A percentile compares a stretch with the other conserved stretches of the same genome.
phyloP scores from a whole-genome alignment of 2,797 vertebrate genomes.

The Galago senegalensis region DNA sequence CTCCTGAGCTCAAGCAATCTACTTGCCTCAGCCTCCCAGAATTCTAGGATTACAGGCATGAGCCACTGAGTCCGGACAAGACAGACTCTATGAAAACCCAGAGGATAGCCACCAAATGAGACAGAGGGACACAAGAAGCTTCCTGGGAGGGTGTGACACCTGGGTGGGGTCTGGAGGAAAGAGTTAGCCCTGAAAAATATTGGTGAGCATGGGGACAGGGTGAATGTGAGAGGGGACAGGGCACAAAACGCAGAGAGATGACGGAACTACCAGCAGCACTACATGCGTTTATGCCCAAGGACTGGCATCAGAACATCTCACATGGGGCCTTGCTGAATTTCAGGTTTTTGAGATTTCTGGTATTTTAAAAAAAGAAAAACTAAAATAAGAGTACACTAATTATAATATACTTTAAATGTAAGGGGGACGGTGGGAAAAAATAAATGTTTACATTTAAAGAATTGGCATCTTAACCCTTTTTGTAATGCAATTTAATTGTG shows the following conservation, averaged over 20 bases:
- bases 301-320: not conserved
- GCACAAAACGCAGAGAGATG: not conserved
- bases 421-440: too few relatives aligned
- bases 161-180: not conserved
- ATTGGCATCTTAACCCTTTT: not conserved
- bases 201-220: not conserved
- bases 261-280: not conserved
- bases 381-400: not conserved
- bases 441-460: constrained; percentile 15
- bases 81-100: not conserved
- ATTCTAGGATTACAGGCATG: too few relatives aligned
- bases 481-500: not conserved
- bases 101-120: not conserved
- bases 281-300: not conserved
- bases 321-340: not conserved
- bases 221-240: not conserved
- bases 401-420: not conserved
- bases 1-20: too few relatives aligned
- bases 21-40: too few relatives aligned
- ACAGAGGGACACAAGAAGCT: not conserved
- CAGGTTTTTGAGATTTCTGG: constrained; percentile 38
- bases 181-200: not conserved
- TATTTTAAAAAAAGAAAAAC: not conserved
- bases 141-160: not conserved
- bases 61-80: too few relatives aligned